Evolutionary conservation across 2,113 vertebrate species (phyloP), one percentile per base, ranked within the genome.

Genomic region (Paramisgurnus dabryanus): DNA sequence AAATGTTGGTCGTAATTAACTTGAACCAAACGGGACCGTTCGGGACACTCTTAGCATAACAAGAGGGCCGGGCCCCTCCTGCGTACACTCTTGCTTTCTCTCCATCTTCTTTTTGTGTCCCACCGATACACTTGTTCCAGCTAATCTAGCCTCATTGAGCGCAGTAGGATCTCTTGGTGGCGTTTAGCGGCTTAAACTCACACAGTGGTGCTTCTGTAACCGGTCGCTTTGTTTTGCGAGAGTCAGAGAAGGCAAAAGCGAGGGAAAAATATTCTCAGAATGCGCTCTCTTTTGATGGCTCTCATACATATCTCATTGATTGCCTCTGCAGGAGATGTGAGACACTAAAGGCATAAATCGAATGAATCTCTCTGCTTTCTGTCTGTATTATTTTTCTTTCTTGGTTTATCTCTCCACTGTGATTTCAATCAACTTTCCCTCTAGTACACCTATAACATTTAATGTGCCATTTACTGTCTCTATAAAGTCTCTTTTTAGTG

Each of bases 1-100:
- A 92, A 93, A 93, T 91, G 91, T 93, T 90, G 92, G 74, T 86
- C 84, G 60, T 90, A 92, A 94, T 94, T 93, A 93, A 91, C 87
- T 91, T 82, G 85, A 86, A 90, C 81, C 77, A 81, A 88, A 79
- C 82, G 79, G 84, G 85, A 87, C 86, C 86, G 74, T 83, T 90
- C 82, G 55, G 76, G 22, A 90, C 81, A 86, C 82, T 82, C 86
- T 90, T 86, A 89, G 90, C 87, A 91, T 91, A 88, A 90, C 87
- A 90, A 90, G 73, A 85, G 87, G 76, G 70, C 80, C 12, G 41
- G 84, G 84, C 67, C 72, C 81, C 65, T 69, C 27, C 74, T 11
- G 65, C 43, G 47, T 53, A 18, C 74, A 22, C 60, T 10, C 60
- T 39, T 71, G 22, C 64, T 73, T 53, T n/a, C 27, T 27, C 45